Percentiles rank a stretch among this genome's conserved stretches.
Evolutionary conservation across 2,888 invertebrate species (phyloP).

Genomic region (Nemurella pictetii): DNA sequence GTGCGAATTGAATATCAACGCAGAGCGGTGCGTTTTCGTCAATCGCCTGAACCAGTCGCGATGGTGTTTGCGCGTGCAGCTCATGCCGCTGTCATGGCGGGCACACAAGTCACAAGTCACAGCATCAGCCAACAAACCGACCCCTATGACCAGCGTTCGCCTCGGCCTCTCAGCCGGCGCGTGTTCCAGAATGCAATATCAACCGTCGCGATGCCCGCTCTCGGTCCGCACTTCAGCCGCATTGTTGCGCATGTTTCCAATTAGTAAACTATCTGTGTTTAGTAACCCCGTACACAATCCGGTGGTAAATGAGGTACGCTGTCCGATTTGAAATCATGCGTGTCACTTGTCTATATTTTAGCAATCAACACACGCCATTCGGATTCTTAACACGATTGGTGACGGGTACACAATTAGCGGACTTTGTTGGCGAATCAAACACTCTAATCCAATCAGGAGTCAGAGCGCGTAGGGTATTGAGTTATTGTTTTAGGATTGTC

Average conservation of each 20-base stretch:
- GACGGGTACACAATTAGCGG: not conserved
- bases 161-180: not conserved
- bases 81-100: not conserved
- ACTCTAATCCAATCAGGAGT: not conserved
- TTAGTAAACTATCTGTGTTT: slow-evolving; percentile 7
- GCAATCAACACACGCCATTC: not conserved
- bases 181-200: not conserved
- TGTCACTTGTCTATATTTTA: not conserved
- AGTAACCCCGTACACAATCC: not conserved
- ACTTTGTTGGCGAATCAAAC: not conserved
- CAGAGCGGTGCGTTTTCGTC: not conserved
- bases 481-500: not conserved
- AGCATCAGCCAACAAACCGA: not conserved
- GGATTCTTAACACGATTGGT: slow-evolving; percentile 5
- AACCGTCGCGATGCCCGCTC: not conserved
- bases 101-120: not conserved
- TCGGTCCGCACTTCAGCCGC: not conserved
- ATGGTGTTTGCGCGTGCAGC: not conserved
- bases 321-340: not conserved
- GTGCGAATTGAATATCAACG: not conserved
- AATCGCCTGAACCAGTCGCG: not conserved
- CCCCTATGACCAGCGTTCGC: not conserved
- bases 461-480: not conserved
- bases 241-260: not conserved
- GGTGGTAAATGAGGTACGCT: not conserved